phyloP scores from a whole-genome alignment of 2,113 vertebrate genomes.

The Pelecanoides urinatrix region DNA sequence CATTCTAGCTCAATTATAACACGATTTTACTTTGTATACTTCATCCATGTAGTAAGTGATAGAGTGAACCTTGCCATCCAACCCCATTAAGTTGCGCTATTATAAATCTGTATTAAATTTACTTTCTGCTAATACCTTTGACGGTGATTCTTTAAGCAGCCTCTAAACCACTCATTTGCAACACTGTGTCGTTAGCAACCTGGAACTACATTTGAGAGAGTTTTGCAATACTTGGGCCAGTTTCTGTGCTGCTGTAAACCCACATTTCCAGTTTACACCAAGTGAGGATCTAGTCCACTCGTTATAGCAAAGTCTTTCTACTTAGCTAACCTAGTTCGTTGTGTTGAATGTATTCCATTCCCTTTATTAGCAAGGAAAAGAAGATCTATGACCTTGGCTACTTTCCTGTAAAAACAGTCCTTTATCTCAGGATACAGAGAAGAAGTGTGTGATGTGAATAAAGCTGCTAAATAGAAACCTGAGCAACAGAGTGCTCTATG shows the following conservation, averaged over 20 bases:
- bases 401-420: neutral
- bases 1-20: too few species aligned
- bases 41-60: too few species aligned
- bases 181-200: neutral
- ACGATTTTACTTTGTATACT: too few species aligned
- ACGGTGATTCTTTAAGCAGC: too few species aligned
- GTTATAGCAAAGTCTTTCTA: neutral
- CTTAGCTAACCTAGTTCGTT: neutral
- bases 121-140: too few species aligned
- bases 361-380: neutral
- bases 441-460: neutral
- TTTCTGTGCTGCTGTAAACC: neutral
- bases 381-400: neutral
- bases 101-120: too few species aligned
- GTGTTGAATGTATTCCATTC: neutral
- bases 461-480: neutral
- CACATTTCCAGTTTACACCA: neutral
- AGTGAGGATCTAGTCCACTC: neutral
- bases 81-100: too few species aligned
- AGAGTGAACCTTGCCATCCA: too few species aligned
- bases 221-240: neutral
- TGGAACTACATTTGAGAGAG: neutral
- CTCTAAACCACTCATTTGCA: too few species aligned
- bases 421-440: neutral
- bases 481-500: neutral